phyloP scores from a whole-genome alignment of 2,113 vertebrate genomes.

The Telmatochromis brichardi region DNA sequence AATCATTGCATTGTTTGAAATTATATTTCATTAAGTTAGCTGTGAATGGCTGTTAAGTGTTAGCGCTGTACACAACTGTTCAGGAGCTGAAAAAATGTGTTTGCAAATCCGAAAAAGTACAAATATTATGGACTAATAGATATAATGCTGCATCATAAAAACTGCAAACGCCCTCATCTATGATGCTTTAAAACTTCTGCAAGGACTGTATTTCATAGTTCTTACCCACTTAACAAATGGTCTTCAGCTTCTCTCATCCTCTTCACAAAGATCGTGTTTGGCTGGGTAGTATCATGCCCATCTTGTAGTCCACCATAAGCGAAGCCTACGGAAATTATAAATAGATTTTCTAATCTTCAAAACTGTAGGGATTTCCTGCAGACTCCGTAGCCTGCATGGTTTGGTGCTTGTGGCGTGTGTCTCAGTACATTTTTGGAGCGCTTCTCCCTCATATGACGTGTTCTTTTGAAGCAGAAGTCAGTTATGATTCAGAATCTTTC shows the following conservation, averaged over 20 bases:
- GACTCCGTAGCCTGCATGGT: background rate
- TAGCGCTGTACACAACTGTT: background rate
- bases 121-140: background rate
- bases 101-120: background rate
- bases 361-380: background rate
- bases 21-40: background rate
- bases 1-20: background rate
- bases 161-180: background rate
- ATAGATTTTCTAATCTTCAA: background rate
- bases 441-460: constrained; percentile 1
- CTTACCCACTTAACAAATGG: background rate
- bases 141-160: background rate
- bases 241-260: background rate
- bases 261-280: background rate
- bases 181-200: background rate
- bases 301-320: background rate
- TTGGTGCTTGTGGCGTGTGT: background rate
- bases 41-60: background rate
- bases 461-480: constrained; percentile 20
- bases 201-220: background rate
- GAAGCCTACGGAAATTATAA: background rate
- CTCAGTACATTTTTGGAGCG: background rate
- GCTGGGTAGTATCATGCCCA: background rate
- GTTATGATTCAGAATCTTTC: constrained; percentile 30
- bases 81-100: background rate